Conservation (phyloP, 2,113 vertebrate genomes). For the Oryzias curvinotus region DNA sequence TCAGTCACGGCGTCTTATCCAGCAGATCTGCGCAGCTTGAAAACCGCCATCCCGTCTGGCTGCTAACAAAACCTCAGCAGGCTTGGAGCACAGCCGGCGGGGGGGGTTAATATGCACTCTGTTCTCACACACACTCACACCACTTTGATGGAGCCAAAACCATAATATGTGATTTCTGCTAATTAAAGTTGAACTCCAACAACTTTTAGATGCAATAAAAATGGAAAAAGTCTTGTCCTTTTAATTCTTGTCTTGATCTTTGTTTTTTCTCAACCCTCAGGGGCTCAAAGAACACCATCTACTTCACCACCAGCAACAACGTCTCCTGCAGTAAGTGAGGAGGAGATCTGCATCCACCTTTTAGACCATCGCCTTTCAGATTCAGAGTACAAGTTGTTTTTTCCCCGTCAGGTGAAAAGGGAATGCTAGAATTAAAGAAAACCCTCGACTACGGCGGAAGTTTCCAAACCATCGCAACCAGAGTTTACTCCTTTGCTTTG, state of each 20-base stretch:
- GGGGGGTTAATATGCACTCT: constrained; percentile 4
- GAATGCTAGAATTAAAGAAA: constrained; percentile 82
- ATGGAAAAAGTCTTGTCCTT: neutral
- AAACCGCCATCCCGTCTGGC: constrained; percentile 39
- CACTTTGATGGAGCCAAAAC: constrained; percentile 27
- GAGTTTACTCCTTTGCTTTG: constrained; percentile 89
- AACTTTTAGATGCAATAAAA: constrained; percentile 11
- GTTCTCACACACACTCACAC: constrained; percentile 18
- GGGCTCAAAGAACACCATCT: constrained; percentile 81
- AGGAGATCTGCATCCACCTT: neutral
- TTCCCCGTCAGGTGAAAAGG: constrained; percentile 81
- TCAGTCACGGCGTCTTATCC: constrained; percentile 48
- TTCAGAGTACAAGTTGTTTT: neutral
- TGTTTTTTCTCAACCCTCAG: constrained; percentile 64
- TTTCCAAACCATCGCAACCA: constrained; percentile 83
- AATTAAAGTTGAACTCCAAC: constrained; percentile 30
- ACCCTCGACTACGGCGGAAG: constrained; percentile 83
- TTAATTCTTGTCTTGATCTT: constrained; percentile 21
- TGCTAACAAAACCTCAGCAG: constrained; percentile 18
- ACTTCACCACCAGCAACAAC: constrained; percentile 83
- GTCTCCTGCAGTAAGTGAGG: constrained; percentile 88
- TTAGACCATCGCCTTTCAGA: neutral
- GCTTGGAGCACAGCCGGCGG: neutral
- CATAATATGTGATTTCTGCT: constrained; percentile 38
- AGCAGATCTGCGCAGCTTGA: constrained; percentile 40